Evolutionary conservation across 2,113 vertebrate species (phyloP).

Genomic region (Glaucidium brasilianum): DNA sequence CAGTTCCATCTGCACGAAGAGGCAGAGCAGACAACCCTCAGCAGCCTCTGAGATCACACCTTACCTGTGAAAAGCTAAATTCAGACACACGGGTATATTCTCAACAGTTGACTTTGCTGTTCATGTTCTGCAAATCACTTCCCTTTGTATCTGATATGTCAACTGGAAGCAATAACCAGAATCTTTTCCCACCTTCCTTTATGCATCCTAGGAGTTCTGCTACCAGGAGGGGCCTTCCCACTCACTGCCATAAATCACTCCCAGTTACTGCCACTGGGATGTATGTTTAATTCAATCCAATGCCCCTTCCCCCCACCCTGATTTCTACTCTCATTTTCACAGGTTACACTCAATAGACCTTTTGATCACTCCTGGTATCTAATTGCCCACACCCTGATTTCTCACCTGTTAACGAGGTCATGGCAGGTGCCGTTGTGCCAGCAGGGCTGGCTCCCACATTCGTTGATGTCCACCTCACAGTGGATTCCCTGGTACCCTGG

Average conservation of each 20-base stretch:
- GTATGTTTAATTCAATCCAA: not conserved
- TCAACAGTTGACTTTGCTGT: not conserved
- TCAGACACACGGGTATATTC: not conserved
- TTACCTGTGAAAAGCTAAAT: not conserved
- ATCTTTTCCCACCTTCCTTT: not conserved
- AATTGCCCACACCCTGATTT: not conserved
- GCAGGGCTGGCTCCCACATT: conserved; percentile 88
- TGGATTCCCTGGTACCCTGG: conserved; percentile 80
- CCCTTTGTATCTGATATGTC: not conserved
- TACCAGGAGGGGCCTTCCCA: not conserved
- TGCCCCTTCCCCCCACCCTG: too few relatives aligned
- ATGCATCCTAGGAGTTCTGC: not conserved
- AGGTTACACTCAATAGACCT: not conserved
- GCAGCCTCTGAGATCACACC: not conserved
- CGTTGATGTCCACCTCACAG: conserved; percentile 87
- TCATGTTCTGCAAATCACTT: not conserved
- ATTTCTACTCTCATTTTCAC: not conserved
- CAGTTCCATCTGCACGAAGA: not conserved
- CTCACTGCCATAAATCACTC: not conserved
- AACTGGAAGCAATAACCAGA: not conserved
- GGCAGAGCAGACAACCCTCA: not conserved
- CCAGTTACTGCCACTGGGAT: not conserved
- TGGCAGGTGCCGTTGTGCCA: conserved; percentile 78
- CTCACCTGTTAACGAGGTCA: conserved; percentile 86
- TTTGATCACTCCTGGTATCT: not conserved